phyloP scores from a whole-genome alignment of 2,888 invertebrate genomes.

The Cantharis flavilabris region DNA sequence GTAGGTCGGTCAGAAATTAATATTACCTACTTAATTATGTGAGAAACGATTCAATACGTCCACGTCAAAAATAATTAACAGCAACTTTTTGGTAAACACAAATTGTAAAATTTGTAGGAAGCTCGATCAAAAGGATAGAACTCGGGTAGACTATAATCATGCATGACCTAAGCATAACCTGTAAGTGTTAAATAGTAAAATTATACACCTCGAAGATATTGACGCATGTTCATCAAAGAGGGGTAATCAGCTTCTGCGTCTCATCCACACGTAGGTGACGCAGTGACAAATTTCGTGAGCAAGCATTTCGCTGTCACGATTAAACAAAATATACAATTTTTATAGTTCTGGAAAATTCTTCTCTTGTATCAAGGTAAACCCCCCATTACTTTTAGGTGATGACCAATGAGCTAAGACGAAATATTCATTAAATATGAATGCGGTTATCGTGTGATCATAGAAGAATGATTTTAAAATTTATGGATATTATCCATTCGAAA shows the following conservation, averaged over 20 bases:
- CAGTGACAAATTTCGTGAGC: not conserved
- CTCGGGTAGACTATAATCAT: not conserved
- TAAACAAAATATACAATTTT: not conserved
- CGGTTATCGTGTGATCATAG: not conserved
- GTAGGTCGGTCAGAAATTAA: not conserved
- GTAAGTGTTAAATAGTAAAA: not conserved
- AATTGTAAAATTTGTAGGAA: not conserved
- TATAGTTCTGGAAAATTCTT: not conserved
- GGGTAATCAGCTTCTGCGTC: not conserved
- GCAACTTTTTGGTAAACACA: not conserved
- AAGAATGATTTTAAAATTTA: not conserved
- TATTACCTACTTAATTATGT: not conserved
- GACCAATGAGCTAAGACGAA: not conserved
- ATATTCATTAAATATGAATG: not conserved
- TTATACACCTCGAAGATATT: not conserved
- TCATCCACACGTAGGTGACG: not conserved
- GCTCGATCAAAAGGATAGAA: not conserved
- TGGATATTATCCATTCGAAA: not conserved
- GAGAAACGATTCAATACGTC: not conserved
- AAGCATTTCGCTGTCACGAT: not conserved
- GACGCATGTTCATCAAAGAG: not conserved
- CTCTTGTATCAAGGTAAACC: too few species aligned
- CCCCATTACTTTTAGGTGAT: not conserved
- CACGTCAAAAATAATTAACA: not conserved
- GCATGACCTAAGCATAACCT: not conserved